A percentile compares a stretch with the other conserved stretches of the same genome.
Evolutionary conservation across 2,797 vertebrate genomes (phyloP).

Genomic region (Hoplostethus atlanticus): DNA sequence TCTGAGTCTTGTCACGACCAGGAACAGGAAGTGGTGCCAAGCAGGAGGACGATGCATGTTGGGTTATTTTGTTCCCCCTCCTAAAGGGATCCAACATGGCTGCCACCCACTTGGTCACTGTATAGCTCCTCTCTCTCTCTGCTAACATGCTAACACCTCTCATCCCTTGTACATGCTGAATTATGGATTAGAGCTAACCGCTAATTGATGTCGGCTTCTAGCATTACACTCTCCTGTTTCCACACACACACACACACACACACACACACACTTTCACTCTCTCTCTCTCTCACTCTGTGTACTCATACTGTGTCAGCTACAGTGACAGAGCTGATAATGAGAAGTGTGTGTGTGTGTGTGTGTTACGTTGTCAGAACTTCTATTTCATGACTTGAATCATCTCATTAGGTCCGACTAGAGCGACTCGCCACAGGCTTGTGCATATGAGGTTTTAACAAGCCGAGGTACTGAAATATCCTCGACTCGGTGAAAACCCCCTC

Average conservation of each 20-base stretch:
- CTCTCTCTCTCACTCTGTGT: constrained; percentile 11
- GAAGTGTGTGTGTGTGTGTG: constrained; percentile 9
- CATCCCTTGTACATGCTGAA: constrained; percentile 57
- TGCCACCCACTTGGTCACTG: constrained; percentile 15
- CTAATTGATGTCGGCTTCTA: constrained; percentile 53
- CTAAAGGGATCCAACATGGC: constrained; percentile 41
- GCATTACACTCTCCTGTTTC: constrained; percentile 41
- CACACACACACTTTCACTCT: constrained; percentile 5
- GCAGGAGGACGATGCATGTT: not conserved
- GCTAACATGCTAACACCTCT: constrained; percentile 58
- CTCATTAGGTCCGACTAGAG: too few relatives aligned
- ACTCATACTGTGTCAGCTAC: too few relatives aligned
- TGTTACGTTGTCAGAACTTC: not conserved
- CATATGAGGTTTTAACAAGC: not conserved
- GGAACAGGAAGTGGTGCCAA: not conserved
- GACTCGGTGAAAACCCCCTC: too few relatives aligned
- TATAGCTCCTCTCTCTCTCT: not conserved
- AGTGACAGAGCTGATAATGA: constrained; percentile 43
- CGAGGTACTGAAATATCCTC: too few relatives aligned
- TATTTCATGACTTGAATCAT: too few relatives aligned
- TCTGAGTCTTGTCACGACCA: constrained; percentile 58
- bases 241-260: constrained; percentile 15
- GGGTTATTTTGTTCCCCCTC: not conserved
- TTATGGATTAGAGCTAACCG: constrained; percentile 67
- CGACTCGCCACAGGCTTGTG: not conserved